These are phyloP conservation scores for Neoarius graeffei DNA, from an alignment of 2,113 vertebrate species.

Conservation along the genomic window DNA sequence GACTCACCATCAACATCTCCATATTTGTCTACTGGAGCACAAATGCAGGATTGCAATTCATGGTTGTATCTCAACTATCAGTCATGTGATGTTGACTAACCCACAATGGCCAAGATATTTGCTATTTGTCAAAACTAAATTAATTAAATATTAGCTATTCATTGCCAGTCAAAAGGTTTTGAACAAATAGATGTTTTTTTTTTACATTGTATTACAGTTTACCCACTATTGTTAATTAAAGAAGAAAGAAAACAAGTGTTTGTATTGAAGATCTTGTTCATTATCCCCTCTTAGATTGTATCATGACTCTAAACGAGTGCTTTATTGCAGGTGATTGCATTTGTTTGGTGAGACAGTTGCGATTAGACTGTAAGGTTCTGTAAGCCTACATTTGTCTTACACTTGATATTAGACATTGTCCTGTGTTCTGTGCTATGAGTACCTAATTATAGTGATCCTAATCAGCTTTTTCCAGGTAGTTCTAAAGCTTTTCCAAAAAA, in stretches of 20 bases:
- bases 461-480: not conserved
- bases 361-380: not conserved
- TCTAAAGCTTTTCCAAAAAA: too few species aligned
- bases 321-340: not conserved
- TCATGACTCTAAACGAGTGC: too few species aligned
- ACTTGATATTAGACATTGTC: not conserved
- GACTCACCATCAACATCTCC: not conserved
- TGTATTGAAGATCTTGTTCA: too few species aligned
- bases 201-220: too few species aligned
- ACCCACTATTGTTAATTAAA: too few species aligned
- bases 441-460: too few species aligned
- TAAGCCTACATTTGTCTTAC: not conserved
- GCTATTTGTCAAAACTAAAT: not conserved
- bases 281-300: too few species aligned
- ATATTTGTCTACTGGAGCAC: not conserved
- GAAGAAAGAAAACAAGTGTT: too few species aligned
- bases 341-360: not conserved
- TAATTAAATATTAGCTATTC: not conserved
- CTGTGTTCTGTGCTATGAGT: too few species aligned
- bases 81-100: not conserved
- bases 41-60: not conserved
- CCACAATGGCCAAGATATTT: not conserved
- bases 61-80: not conserved
- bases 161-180: too few species aligned
- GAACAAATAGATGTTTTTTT: too few species aligned